These are phyloP conservation scores for Drosophila santomea DNA, from an alignment of 1,140 invertebrate genomes.

Conservation along the genomic window DNA sequence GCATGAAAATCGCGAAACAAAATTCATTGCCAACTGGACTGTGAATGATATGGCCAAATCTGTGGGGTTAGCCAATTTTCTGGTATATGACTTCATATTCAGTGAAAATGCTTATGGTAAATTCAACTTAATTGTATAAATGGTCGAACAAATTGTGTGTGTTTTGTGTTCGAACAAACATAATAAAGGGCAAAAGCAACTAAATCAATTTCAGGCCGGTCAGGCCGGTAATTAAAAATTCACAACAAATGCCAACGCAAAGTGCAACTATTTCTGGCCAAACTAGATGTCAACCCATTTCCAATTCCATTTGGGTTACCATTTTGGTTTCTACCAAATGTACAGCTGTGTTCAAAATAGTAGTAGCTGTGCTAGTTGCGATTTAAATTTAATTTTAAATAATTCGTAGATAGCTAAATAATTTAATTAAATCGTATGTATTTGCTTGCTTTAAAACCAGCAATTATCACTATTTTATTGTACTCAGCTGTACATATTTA, in stretches of 20 bases:
- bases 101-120: slow-evolving; percentile 7
- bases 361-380: background rate
- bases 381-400: too few species aligned
- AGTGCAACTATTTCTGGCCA: slow-evolving; percentile 28
- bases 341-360: background rate
- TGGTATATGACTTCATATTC: slow-evolving; percentile 4
- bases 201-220: slow-evolving; percentile 33
- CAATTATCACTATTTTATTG: background rate
- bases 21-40: slow-evolving; percentile 45
- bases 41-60: slow-evolving; percentile 11
- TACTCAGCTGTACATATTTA: background rate
- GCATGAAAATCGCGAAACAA: slow-evolving; percentile 27
- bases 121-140: slow-evolving; percentile 25
- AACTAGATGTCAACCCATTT: slow-evolving; percentile 21
- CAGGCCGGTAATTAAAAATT: slow-evolving; percentile 37
- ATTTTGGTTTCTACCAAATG: background rate
- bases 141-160: slow-evolving; percentile 8
- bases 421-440: too few species aligned
- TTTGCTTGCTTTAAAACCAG: too few species aligned
- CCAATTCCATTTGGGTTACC: background rate
- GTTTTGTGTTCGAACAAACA: slow-evolving; percentile 20
- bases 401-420: too few species aligned
- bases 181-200: slow-evolving; percentile 27
- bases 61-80: slow-evolving; percentile 20
- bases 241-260: slow-evolving; percentile 7